Evolutionary conservation across 2,113 vertebrate species (phyloP), one percentile per base, ranked within the genome.

Genomic region (Passerina amoena): DNA sequence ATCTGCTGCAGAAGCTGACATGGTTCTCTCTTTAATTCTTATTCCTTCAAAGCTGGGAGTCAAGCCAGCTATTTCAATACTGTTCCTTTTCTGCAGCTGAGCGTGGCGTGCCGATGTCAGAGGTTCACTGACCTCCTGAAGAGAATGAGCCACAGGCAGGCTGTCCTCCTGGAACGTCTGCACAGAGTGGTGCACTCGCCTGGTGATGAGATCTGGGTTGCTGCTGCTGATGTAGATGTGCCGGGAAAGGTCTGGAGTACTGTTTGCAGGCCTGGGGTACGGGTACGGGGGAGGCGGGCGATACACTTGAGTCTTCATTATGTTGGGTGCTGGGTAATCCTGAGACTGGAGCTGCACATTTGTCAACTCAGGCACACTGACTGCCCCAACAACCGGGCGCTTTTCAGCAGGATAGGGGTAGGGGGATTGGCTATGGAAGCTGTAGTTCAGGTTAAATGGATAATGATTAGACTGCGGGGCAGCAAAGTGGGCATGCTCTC

Each of bases 101-200:
- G 98, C 97, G 2, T 97, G 98, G 24, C 98, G 98, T 3, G 98
- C 97, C 0, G 97, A 97, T 0, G 98, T 98, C 5, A 99, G 98
- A 2, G 99, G 99, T 92, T 99, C 99, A 2, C 99, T 99, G 78
- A 99, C 99, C 92, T 99, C 99, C 95, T 99, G 99, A 59, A 99
- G 97, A 11, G 99, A 99, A 95, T 99, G 99, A 4, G 99, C 99
- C 51, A 99, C 99, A 0, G 99, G 99, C 90, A 99, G 94, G 86
- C 99, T 99, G 98, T 99, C 99, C 92, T 99, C 99, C 92, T 99
- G 99, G 97, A 99, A 99, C 2, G 99, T 99, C 97, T 99, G 99
- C 27, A 99, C 99, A 2, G 99, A 99, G 97, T 99, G 99, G 92
- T 99, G 99, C 20, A 99, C 99, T 1, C 99, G 98, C 18, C 99